phyloP scores from a whole-genome alignment of 2,797 vertebrate species.

The Holocentrus rufus region DNA sequence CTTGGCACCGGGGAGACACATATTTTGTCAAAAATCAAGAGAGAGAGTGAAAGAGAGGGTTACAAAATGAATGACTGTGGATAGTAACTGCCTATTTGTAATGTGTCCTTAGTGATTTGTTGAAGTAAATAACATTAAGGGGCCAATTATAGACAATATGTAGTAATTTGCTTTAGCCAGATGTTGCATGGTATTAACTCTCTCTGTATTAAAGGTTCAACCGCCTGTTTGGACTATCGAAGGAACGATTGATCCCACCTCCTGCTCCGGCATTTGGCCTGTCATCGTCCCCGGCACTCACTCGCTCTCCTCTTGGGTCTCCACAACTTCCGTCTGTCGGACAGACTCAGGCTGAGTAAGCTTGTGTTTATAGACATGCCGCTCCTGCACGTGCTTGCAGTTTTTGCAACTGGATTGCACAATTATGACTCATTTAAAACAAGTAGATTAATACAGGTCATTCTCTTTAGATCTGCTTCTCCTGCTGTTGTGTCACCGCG shows the following conservation, averaged over 20 bases:
- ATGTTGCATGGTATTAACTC: not conserved
- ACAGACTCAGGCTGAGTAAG: conserved; percentile 78
- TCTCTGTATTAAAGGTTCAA: conserved; percentile 78
- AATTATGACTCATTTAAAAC: conserved; percentile 1
- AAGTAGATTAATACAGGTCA: conserved; percentile 16
- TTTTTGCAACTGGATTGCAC: not conserved
- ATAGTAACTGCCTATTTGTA: not conserved
- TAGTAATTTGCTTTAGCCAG: not conserved
- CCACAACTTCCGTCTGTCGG: conserved; percentile 60
- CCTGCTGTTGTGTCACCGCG: conserved; percentile 74
- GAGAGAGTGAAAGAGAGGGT: too few species aligned
- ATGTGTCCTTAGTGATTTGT: not conserved
- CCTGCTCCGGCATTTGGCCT: conserved; percentile 49
- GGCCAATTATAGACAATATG: not conserved
- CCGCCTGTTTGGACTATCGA: conserved; percentile 80
- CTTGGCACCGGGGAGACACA: too few species aligned
- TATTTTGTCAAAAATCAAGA: too few species aligned
- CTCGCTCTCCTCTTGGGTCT: conserved; percentile 57
- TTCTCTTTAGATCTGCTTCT: conserved; percentile 61
- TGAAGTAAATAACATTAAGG: not conserved
- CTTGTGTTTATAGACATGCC: not conserved
- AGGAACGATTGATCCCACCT: conserved; percentile 73
- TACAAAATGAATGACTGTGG: too few species aligned
- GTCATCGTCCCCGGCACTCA: conserved; percentile 50
- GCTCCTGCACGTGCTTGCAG: not conserved